These are phyloP conservation scores for Hyposoter didymator DNA, from an alignment of 2,888 invertebrate genomes.

Conservation along the genomic window DNA sequence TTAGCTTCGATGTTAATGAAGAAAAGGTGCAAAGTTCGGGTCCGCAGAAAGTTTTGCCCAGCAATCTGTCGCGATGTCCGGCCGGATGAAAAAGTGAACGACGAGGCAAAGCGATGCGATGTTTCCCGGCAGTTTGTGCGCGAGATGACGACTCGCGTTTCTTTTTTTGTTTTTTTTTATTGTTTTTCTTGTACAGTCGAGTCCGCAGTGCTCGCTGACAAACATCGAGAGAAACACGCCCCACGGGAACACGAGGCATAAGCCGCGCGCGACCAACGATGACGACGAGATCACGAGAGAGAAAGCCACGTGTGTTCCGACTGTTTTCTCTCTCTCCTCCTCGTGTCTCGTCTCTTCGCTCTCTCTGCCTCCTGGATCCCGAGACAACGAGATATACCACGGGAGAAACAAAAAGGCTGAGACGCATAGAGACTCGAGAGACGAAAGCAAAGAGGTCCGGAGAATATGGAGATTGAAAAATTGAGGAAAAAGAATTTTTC, in stretches of 20 bases:
- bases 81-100: not conserved
- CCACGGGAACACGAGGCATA: slow-evolving; percentile 64
- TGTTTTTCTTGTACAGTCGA: slow-evolving; percentile 11
- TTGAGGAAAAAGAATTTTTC: slow-evolving; percentile 62
- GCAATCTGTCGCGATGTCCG: slow-evolving; percentile 1
- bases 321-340: slow-evolving; percentile 63
- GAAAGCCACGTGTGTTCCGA: slow-evolving; percentile 11
- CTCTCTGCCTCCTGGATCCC: slow-evolving; percentile 23
- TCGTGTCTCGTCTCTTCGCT: slow-evolving; percentile 46
- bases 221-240: slow-evolving; percentile 70
- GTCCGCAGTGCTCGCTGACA: slow-evolving; percentile 50
- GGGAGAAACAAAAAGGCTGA: slow-evolving; percentile 60
- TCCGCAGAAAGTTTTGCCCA: slow-evolving; percentile 5
- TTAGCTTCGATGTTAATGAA: slow-evolving; percentile 1
- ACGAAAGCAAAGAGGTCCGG: slow-evolving; percentile 51
- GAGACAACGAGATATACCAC: slow-evolving; percentile 61
- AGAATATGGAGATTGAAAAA: slow-evolving; percentile 71
- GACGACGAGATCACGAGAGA: slow-evolving; percentile 55
- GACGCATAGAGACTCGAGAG: slow-evolving; percentile 42
- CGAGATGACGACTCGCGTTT: slow-evolving; percentile 49
- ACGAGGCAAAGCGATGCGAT: slow-evolving; percentile 23
- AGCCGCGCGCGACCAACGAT: slow-evolving; percentile 52
- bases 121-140: slow-evolving; percentile 52
- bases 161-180: slow-evolving; percentile 33
- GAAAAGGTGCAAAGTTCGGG: slow-evolving; percentile 14